Base-by-base conservation (phyloP, 2,113 vertebrate species). In the Catharus fuscescens region DNA sequence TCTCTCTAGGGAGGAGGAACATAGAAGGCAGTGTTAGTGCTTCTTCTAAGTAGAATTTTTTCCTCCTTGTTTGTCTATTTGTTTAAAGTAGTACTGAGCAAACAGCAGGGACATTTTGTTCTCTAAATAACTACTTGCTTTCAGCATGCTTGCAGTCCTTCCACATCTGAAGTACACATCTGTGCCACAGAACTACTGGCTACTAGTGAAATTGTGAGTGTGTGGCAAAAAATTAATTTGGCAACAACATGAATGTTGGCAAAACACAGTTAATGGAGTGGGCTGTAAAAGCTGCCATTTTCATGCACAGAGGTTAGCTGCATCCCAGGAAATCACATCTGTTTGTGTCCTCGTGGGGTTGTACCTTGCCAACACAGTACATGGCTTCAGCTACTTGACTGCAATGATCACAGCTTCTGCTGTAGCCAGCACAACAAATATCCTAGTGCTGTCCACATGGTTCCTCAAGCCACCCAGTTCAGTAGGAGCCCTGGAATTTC, bases 1-100 rank as follows among this genome's bases (percentile, higher is more conserved):
- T 29, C 65, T 95, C 93, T 74, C 60, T 28, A 29, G 88, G 65
- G 88, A 94, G 40, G 7, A 69, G 21, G 60, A 93, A 90, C 45
- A 71, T 5, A 56, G 62, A 83, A 56, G 40, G 36, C 48, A 80
- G n/a, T 23, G 60, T 77, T 64, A 84, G 72, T 64, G 52, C 79
- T 94, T 90, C 86, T 80, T 85, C 56, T 78, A 94, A 95, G 80
- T 45, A 86, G 67, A 69, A 21, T 67, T 93, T 85, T 95, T 81
- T 80, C n/a, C 66, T 76, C 44, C 65, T 84, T 92, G 90, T 92
- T 96, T 95, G 72, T 95, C 92, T 93, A 3, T 92, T 95, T 97
- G 88, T 81, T 94, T 95, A 83, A 96, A 88, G 88, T 34, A 86
- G 69, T 13, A 15, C 45, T 92, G 69, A 95, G 90, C 88, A 95